phyloP scores from a whole-genome alignment of 2,113 vertebrate species.

The Vulpes lagopus region DNA sequence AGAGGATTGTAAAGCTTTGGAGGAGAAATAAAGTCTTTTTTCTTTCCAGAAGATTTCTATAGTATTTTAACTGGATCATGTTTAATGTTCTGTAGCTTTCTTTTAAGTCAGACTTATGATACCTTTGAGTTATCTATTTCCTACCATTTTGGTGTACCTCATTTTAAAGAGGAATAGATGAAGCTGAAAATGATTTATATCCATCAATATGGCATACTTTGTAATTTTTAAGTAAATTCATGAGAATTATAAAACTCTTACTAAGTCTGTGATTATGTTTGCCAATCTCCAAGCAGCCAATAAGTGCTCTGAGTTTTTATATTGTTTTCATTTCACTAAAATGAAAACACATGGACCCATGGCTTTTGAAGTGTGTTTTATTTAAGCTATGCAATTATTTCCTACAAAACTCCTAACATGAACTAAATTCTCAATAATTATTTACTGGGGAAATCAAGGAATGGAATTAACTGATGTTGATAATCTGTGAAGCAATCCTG shows the following conservation, averaged over 20 bases:
- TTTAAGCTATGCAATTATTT: neutral
- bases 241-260: neutral
- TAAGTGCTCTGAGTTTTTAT: neutral
- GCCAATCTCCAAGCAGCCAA: neutral
- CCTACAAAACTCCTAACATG: neutral
- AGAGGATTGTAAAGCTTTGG: neutral
- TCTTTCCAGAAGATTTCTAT: neutral
- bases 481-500: neutral
- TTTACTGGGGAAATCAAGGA: neutral
- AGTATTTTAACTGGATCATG: neutral
- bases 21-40: neutral
- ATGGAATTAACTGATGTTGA: neutral
- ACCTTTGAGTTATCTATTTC: neutral
- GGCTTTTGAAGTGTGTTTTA: neutral
- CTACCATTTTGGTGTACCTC: neutral
- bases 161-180: neutral
- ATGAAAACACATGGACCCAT: neutral
- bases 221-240: constrained; percentile 6
- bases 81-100: neutral
- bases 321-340: neutral
- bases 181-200: neutral
- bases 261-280: neutral
- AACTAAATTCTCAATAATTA: neutral
- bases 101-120: neutral
- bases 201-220: neutral